A percentile compares a stretch with the other conserved stretches of the same genome.
Conservation (phyloP, 92 coral and sea anemone species). For the Heliopora coerulea region DNA sequence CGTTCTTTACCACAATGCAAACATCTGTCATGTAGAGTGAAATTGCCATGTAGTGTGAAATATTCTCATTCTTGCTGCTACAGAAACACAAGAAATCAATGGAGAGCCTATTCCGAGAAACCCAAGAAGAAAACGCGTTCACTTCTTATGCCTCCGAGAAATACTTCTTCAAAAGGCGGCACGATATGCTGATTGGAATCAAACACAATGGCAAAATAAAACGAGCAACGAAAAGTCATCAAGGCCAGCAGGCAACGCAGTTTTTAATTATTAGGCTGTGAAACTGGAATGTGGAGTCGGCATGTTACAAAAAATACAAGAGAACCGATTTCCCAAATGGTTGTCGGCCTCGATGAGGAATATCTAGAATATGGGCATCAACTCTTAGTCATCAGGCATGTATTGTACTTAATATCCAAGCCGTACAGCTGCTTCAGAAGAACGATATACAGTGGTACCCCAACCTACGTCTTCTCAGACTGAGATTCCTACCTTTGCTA, state of each 20-base stretch:
- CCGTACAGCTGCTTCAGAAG: no score
- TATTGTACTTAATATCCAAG: no score
- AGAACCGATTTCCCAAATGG: no score
- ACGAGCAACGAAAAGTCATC: constrained; percentile 78
- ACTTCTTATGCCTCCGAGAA: constrained; percentile 86
- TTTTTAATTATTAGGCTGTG: constrained; percentile 74
- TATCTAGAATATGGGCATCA: constrained; percentile 5
- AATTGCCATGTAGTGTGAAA: neutral
- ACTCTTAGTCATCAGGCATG: no score
- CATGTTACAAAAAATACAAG: no score
- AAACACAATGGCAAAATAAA: constrained; percentile 82
- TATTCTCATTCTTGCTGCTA: constrained; percentile 5
- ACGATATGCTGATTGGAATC: constrained; percentile 87
- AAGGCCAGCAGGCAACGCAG: constrained; percentile 87
- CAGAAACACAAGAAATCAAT: constrained; percentile 63
- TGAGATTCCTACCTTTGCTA: no score
- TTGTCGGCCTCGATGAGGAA: constrained; percentile 14
- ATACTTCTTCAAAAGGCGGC: constrained; percentile 64
- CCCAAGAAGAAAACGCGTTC: constrained; percentile 88
- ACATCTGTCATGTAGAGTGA: neutral
- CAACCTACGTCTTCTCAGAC: no score
- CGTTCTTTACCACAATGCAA: neutral
- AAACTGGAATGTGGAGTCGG: neutral
- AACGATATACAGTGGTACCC: no score
- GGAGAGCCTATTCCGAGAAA: constrained; percentile 84